A percentile compares a stretch with the other conserved stretches of the same genome.
Conservation (phyloP, 2,888 invertebrate species). For the Tinea pellionella region DNA sequence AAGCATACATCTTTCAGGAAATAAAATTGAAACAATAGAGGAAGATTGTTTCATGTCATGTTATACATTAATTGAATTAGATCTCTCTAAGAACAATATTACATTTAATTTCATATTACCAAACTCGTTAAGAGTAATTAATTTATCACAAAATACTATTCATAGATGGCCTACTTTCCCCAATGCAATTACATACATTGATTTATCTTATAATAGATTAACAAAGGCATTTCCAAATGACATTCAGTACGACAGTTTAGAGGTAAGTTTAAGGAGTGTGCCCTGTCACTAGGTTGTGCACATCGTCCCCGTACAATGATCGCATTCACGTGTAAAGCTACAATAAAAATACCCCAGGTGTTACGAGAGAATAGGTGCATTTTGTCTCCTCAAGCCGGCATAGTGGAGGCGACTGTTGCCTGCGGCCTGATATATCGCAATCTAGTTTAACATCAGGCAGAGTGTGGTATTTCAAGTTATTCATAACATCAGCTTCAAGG, state of each 20-base stretch:
- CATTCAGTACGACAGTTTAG: slow-evolving; percentile 43
- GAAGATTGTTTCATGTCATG: slow-evolving; percentile 45
- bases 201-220: slow-evolving; percentile 52
- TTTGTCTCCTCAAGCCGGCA: too few relatives aligned
- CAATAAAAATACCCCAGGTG: too few relatives aligned
- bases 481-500: too few relatives aligned
- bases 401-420: too few relatives aligned
- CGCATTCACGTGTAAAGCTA: too few relatives aligned
- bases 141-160: slow-evolving; percentile 48
- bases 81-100: slow-evolving; percentile 59
- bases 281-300: too few relatives aligned
- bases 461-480: too few relatives aligned
- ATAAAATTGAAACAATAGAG: slow-evolving; percentile 55
- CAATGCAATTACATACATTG: slow-evolving; percentile 47
- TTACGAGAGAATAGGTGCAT: too few relatives aligned
- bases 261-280: slow-evolving; percentile 32
- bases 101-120: slow-evolving; percentile 51
- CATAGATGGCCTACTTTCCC: slow-evolving; percentile 59
- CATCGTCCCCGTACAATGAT: too few relatives aligned
- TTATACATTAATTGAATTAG: slow-evolving; percentile 46
- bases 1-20: slow-evolving; percentile 54
- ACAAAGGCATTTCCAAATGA: slow-evolving; percentile 44
- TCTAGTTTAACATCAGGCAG: too few relatives aligned
- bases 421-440: too few relatives aligned
- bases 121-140: slow-evolving; percentile 44